Evolutionary conservation across 2,797 vertebrate species (phyloP).

Genomic region (Aldrovandia affinis): DNA sequence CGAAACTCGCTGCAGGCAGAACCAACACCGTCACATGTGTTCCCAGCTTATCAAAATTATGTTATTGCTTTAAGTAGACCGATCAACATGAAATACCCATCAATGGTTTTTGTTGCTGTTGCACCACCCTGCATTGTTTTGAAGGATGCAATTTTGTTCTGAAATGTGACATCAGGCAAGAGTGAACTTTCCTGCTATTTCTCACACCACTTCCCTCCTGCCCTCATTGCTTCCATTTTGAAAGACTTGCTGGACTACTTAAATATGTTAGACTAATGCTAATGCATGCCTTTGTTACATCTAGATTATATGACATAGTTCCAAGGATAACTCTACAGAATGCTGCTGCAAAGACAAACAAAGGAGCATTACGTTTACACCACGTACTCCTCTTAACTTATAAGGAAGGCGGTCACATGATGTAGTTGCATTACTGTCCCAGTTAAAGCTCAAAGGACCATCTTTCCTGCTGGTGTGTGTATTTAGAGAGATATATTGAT

Average conservation of each 20-base stretch:
- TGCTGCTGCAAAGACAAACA: neutral
- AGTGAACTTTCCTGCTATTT: neutral
- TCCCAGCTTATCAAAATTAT: neutral
- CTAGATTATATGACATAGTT: no score
- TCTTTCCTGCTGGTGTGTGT: neutral
- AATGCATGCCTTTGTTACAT: neutral
- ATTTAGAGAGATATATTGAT: neutral
- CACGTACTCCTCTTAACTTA: neutral
- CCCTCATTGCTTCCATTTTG: neutral
- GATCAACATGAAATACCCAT: neutral
- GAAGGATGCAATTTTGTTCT: neutral
- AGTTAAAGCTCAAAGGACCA: neutral
- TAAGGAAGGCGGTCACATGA: neutral
- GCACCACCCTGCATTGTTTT: neutral
- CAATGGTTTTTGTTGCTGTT: neutral
- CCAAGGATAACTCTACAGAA: no score
- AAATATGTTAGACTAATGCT: neutral
- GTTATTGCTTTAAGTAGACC: neutral
- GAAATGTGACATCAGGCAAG: neutral
- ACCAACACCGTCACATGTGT: neutral
- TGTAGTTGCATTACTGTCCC: neutral
- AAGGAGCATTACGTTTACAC: no score
- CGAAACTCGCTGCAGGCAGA: no score
- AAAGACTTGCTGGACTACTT: neutral
- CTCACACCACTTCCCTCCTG: neutral